Evolutionary conservation across 2,797 vertebrate genomes (phyloP).

Genomic region (Pantherophis vulpinus): DNA sequence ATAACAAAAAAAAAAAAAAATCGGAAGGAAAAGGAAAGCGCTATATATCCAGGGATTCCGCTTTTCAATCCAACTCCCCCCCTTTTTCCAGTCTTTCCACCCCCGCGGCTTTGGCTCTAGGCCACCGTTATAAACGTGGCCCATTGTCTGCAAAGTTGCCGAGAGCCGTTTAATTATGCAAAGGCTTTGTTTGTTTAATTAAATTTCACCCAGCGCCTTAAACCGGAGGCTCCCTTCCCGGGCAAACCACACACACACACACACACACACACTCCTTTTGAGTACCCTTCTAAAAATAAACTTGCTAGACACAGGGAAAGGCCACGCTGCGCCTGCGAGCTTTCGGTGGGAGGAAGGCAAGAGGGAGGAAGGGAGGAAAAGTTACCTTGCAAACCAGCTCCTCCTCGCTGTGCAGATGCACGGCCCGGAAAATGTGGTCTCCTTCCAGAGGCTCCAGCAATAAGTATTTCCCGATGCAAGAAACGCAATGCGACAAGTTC

Average conservation of each 20-base stretch:
- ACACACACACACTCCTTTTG: neutral
- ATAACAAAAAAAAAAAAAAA: neutral
- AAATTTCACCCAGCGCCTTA: neutral
- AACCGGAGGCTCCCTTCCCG: neutral
- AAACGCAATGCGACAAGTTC: slow-evolving; percentile 97
- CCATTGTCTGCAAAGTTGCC: slow-evolving; percentile 61
- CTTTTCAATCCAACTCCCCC: slow-evolving; percentile 24
- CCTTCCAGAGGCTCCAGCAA: slow-evolving; percentile 98
- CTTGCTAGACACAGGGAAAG: neutral
- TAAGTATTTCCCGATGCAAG: slow-evolving; percentile 98
- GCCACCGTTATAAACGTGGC: slow-evolving; percentile 60
- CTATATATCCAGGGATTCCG: slow-evolving; percentile 58
- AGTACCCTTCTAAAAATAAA: neutral
- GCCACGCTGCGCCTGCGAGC: neutral
- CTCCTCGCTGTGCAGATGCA: slow-evolving; percentile 97
- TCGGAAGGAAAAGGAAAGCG: slow-evolving; percentile 8
- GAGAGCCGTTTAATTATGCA: neutral
- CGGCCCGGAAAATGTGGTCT: slow-evolving; percentile 96
- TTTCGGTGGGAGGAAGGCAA: neutral
- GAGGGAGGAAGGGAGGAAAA: neutral
- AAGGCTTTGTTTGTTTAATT: neutral
- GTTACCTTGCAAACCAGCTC: slow-evolving; percentile 97
- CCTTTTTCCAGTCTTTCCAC: neutral
- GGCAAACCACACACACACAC: neutral
- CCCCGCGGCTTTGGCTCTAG: slow-evolving; percentile 44